Evolutionary conservation across 2,888 invertebrate genomes (phyloP), one percentile per base, ranked within the genome.

Genomic region (Enchytraeus crypticus): DNA sequence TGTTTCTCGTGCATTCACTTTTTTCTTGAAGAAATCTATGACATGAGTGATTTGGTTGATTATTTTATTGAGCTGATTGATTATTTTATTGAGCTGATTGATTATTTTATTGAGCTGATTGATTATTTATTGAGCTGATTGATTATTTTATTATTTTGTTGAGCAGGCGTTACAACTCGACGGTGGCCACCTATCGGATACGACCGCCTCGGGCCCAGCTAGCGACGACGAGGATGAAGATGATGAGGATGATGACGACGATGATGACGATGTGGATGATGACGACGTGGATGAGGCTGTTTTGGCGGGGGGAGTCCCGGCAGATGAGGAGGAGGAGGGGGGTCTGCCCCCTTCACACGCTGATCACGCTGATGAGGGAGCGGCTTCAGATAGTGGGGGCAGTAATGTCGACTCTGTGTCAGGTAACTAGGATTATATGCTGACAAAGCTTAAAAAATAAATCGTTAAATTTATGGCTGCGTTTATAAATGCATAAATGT

Each of bases 361-460:
- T 0, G 89, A 89, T 75, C 88, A 87, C 71, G 56, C 38, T 43
- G 77, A 72, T 29, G 76, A 78, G 26, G 71, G 73, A 62, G 71
- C 70, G 4, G 77, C 76, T 2, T 76, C 77, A 11, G 92, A 92
- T 76, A 91, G 90, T 79, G 92, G 91, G 34, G 92, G 90, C 61
- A 91, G 91, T 73, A 91, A 88, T 32, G 90, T 89, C 30, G 92
- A 92, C 75, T 92, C 91, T 74, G 90, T 92, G 71, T 75, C 79
- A 53, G 90, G 92, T n/a, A 85, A 85, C 72, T 85, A 85, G 69
- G n/a, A n/a, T n/a, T n/a, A n/a, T n/a, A n/a, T n/a, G n/a, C n/a
- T n/a, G n/a, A n/a, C n/a, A n/a, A n/a, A n/a, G n/a, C n/a, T n/a
- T n/a, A n/a, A n/a, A n/a, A n/a, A n/a, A n/a, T n/a, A n/a, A n/a